These are phyloP conservation scores for Agrotis segetum DNA, from an alignment of 2,888 invertebrate genomes.

Conservation along the genomic window DNA sequence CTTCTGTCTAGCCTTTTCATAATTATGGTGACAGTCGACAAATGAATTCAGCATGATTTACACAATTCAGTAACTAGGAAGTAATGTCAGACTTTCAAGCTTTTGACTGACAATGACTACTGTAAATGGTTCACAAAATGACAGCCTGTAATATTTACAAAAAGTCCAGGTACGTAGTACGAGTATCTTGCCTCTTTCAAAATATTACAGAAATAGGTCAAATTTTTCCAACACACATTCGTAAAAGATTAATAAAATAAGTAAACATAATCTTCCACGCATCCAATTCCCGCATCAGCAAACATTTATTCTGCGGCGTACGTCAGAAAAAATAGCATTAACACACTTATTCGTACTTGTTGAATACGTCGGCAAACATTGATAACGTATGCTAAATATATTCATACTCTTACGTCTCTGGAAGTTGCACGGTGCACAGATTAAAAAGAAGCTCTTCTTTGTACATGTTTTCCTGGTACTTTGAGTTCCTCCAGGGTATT, in stretches of 20 bases:
- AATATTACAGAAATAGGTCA: neutral
- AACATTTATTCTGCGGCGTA: slow-evolving; percentile 58
- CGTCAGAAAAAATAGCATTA: slow-evolving; percentile 54
- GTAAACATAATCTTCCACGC: slow-evolving; percentile 39
- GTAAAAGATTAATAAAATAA: slow-evolving; percentile 34
- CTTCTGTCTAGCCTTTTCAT: too few relatives aligned
- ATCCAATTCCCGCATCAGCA: slow-evolving; percentile 48
- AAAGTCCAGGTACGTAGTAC: too few relatives aligned
- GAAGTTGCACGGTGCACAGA: slow-evolving; percentile 65
- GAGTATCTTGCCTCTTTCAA: neutral
- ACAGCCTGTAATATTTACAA: too few relatives aligned
- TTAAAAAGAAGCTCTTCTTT: slow-evolving; percentile 65
- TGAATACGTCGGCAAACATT: slow-evolving; percentile 70
- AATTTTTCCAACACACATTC: neutral
- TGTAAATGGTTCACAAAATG: too few relatives aligned
- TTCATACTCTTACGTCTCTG: slow-evolving; percentile 66
- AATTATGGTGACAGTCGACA: too few relatives aligned
- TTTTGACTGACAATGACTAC: too few relatives aligned
- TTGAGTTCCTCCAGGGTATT: slow-evolving; percentile 21
- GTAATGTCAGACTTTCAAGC: too few relatives aligned
- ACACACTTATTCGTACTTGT: slow-evolving; percentile 67
- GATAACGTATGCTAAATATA: slow-evolving; percentile 73
- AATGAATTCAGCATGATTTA: too few relatives aligned
- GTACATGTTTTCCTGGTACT: slow-evolving; percentile 45
- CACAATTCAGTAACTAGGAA: too few relatives aligned